Conservation (phyloP, 1,140 invertebrate genomes). For the Zaprionus davidi region DNA sequence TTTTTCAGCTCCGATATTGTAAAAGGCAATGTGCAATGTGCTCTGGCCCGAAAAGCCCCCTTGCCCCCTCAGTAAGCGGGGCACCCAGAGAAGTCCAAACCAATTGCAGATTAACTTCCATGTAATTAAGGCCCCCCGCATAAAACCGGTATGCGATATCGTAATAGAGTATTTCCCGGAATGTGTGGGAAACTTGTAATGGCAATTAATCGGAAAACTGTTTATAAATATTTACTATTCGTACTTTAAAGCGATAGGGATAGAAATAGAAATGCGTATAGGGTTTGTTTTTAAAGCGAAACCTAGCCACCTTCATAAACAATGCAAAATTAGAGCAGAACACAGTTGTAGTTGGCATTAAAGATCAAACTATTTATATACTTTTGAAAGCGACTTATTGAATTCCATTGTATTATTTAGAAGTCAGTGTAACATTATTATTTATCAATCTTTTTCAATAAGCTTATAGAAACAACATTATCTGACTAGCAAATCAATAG, state of each 20-base stretch:
- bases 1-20: slow-evolving; percentile 42
- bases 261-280: neutral
- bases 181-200: neutral
- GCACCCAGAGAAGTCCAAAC: neutral
- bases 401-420: neutral
- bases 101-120: slow-evolving; percentile 16
- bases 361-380: neutral
- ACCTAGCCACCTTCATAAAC: neutral
- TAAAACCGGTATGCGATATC: neutral
- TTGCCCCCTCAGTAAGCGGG: neutral
- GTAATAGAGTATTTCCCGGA: neutral
- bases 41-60: neutral
- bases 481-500: too few relatives aligned
- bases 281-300: neutral
- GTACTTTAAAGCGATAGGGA: neutral
- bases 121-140: neutral
- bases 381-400: rapidly evolving
- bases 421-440: too few relatives aligned
- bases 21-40: slow-evolving; percentile 32
- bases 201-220: neutral
- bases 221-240: neutral
- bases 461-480: too few relatives aligned
- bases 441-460: too few relatives aligned
- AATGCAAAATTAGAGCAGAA: neutral
- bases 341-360: neutral